Base-by-base conservation (phyloP, 2,797 vertebrate species). In the Amniataba percoides region DNA sequence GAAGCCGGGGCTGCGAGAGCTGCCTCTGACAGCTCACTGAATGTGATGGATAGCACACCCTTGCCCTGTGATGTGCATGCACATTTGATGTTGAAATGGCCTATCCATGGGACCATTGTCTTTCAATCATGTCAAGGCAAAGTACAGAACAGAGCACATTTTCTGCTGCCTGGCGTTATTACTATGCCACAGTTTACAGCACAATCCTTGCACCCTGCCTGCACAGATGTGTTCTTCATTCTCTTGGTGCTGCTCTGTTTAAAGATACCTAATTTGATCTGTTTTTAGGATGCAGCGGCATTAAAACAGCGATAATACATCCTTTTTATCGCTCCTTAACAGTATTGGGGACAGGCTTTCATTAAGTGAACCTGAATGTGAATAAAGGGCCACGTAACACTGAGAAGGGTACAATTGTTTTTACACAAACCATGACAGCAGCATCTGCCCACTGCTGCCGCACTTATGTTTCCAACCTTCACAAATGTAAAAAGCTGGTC, bases 91-190 rank as follows among this genome's bases (percentile, higher is more conserved):
- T 90, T 92, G 92, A 94, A 95, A 94, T 92, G 89, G 93, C 88
- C 92, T 89, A 93, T 94, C 94, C 87, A 92, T 86, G 88, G 90
- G 88, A 92, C 93, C 91, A 93, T 94, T 95, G 93, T 95, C 93
- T 95, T 94, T 94, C 94, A 94, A 93, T 95, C 94, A 94, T 92
- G 94, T 93, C 92, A 89, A 92, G 93, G 91, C 91, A 92, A 93
- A 92, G 91, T 91, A 93, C 91, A 92, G 90, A 91, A 92, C 84
- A 72, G 84, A 91, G 89, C 89, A 89, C 87, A 90, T 89, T 93
- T 93, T 93, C 87, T 92, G 87, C 90, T 88, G 91, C 87, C 86
- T 77, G 82, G 70, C 74, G 83, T 84, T 93, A 93, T 93, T 92
- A 89, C 87, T 83, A 86, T 91, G 86, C 89, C 80, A 88, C 90